Conservation (phyloP, 1,140 invertebrate species). For the Brachionus koreanus region DNA sequence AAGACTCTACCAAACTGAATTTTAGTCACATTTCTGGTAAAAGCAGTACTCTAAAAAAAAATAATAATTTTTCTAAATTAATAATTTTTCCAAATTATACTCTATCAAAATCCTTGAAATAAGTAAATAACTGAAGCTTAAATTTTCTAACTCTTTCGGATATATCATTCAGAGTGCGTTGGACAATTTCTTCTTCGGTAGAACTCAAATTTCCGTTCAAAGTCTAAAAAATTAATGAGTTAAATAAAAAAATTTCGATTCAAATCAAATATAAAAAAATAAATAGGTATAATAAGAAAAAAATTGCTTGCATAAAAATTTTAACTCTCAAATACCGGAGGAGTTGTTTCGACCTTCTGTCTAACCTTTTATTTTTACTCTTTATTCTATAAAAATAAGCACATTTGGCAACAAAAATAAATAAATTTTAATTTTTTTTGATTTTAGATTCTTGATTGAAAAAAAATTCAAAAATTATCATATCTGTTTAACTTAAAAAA, state of each 20-base stretch:
- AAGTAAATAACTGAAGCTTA: constrained; percentile 55
- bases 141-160: constrained; percentile 51
- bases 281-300: no score
- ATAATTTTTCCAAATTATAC: constrained; percentile 47
- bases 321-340: no score
- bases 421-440: no score
- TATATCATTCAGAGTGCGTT: constrained; percentile 50
- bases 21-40: constrained; percentile 55
- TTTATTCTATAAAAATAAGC: no score
- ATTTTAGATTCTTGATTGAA: no score
- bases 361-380: no score
- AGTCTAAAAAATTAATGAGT: constrained; percentile 24
- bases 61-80: not conserved
- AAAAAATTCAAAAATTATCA: no score
- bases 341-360: no score
- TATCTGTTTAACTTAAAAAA: no score
- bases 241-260: not conserved
- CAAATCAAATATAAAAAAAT: no score
- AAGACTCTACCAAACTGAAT: constrained; percentile 56
- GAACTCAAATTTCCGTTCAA: constrained; percentile 47
- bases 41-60: constrained; percentile 52
- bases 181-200: constrained; percentile 49
- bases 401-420: no score
- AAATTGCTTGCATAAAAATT: no score
- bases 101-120: constrained; percentile 59